Percentiles rank a stretch among this genome's conserved stretches.
phyloP scores from a whole-genome alignment of 2,113 vertebrate species.

The Oncorhynchus clarkii region DNA sequence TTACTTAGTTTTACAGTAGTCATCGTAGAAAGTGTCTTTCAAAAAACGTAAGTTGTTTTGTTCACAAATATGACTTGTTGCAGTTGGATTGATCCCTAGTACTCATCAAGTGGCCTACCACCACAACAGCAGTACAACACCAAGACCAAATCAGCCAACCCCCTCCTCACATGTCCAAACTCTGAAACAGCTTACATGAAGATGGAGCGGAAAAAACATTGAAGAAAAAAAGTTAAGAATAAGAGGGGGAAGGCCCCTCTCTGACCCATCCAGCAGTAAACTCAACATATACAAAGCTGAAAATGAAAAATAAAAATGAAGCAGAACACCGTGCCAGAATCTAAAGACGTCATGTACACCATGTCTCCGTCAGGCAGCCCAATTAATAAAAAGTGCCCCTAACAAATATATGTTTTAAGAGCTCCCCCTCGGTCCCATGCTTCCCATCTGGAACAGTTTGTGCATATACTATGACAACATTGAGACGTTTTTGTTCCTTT shows the following conservation, averaged over 20 bases:
- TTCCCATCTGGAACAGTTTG: too few relatives aligned
- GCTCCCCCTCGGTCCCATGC: background rate
- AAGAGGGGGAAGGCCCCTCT: background rate
- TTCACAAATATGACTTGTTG: background rate
- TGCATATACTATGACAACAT: too few relatives aligned
- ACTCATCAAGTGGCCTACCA: too few relatives aligned
- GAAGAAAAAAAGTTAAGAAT: background rate
- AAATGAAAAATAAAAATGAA: background rate
- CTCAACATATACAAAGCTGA: conserved; percentile 10
- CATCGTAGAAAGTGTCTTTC: too few relatives aligned
- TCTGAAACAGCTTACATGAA: background rate
- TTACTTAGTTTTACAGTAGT: too few relatives aligned
- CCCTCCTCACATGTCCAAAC: background rate
- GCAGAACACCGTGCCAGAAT: background rate
- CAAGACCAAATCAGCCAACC: background rate
- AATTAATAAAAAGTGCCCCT: background rate
- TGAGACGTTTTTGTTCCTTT: too few relatives aligned
- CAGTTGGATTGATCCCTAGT: too few relatives aligned
- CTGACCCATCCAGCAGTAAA: conserved; percentile 1
- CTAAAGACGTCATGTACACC: background rate
- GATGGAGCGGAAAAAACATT: background rate
- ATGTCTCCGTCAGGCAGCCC: background rate
- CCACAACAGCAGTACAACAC: background rate
- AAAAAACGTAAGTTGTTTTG: background rate
- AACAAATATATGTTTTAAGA: background rate